Conservation (phyloP, 1,140 invertebrate genomes). For the Pogonus chalceus region DNA sequence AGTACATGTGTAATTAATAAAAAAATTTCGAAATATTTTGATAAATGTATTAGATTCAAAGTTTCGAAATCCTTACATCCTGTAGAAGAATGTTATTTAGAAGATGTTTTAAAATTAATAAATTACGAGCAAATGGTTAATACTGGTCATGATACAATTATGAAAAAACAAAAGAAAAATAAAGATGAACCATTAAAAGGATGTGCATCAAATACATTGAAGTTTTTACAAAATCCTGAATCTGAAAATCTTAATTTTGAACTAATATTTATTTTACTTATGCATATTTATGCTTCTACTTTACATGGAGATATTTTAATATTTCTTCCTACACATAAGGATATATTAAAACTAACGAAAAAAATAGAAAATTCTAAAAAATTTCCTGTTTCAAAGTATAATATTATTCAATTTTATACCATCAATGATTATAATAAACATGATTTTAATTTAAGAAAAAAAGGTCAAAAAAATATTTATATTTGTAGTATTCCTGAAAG, state of each 20-base stretch:
- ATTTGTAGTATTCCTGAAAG: neutral
- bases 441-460: neutral
- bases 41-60: neutral
- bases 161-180: neutral
- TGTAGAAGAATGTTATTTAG: neutral
- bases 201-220: neutral
- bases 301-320: neutral
- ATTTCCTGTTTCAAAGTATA: no score
- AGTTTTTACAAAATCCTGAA: neutral
- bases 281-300: neutral
- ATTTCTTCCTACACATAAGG: neutral
- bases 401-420: neutral
- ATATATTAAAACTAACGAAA: neutral
- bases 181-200: neutral
- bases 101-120: neutral
- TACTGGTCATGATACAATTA: neutral
- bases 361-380: neutral
- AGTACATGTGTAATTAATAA: neutral
- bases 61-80: neutral
- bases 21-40: neutral
- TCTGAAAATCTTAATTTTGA: neutral
- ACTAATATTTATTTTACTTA: no score
- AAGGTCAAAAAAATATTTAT: neutral
- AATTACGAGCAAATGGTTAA: neutral
- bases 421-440: neutral